Evolutionary conservation across 2,888 invertebrate species (phyloP).

Genomic region (Bhutanitis thaidina): DNA sequence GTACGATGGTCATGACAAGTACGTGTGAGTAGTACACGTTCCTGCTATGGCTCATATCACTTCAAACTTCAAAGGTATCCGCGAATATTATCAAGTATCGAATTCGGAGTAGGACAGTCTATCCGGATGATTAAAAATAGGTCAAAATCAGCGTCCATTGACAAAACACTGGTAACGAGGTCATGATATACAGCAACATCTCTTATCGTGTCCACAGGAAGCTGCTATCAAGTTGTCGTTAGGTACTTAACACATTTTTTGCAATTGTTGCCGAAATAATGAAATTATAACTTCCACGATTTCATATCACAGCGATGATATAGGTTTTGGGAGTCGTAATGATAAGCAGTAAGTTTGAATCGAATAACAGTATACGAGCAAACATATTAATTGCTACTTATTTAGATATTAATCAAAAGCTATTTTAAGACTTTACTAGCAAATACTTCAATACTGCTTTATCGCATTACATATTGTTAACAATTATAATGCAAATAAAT

Average conservation of each 20-base stretch:
- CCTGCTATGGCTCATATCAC: constrained; percentile 3
- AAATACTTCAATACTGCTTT: no score
- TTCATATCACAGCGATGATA: constrained; percentile 33
- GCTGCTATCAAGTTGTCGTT: constrained; percentile 73
- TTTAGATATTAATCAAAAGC: no score
- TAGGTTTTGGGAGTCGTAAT: constrained; percentile 1
- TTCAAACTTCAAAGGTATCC: constrained; percentile 1
- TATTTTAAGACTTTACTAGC: no score
- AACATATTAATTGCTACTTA: no score
- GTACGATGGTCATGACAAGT: background rate
- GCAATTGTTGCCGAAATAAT: constrained; percentile 78
- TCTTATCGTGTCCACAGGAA: constrained; percentile 70
- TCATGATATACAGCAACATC: constrained; percentile 57
- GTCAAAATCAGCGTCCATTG: constrained; percentile 75
- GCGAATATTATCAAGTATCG: constrained; percentile 27
- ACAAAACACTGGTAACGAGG: constrained; percentile 71
- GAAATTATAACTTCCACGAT: constrained; percentile 56
- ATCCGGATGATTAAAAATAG: constrained; percentile 51
- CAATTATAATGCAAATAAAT: no score
- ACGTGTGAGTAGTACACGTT: background rate
- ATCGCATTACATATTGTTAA: no score
- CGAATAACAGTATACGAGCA: no score
- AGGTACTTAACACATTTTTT: constrained; percentile 73
- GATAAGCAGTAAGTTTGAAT: background rate
- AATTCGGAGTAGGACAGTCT: constrained; percentile 40